These are phyloP conservation scores for Microtus montanus DNA, from an alignment of 2,113 vertebrate genomes.

Conservation along the genomic window DNA sequence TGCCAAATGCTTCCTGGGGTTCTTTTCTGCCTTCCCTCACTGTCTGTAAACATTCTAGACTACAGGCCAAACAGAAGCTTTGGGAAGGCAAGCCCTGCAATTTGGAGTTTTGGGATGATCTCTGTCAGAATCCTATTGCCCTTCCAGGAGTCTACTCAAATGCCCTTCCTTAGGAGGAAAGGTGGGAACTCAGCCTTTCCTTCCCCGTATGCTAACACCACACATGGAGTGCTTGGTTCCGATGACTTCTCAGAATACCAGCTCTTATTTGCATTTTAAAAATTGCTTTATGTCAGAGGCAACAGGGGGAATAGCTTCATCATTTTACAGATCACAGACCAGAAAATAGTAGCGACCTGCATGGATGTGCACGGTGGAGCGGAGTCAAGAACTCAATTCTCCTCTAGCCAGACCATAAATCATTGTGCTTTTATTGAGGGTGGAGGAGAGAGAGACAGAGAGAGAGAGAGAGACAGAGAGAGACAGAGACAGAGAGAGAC, in stretches of 20 bases:
- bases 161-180: not conserved
- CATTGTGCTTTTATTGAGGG: not conserved
- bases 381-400: not conserved
- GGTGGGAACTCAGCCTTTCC: not conserved
- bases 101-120: not conserved
- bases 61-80: not conserved
- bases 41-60: not conserved
- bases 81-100: not conserved
- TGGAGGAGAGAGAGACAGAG: not conserved
- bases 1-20: conserved; percentile 8
- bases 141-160: conserved; percentile 1
- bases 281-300: conserved; percentile 12
- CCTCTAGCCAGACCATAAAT: not conserved
- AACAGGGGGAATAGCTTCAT: not conserved
- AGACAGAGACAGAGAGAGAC: not conserved
- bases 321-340: not conserved
- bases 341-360: not conserved
- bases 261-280: not conserved
- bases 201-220: not conserved
- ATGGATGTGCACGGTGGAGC: not conserved
- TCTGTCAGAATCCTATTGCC: not conserved
- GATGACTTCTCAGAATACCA: not conserved
- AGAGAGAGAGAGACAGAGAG: not conserved
- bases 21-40: not conserved
- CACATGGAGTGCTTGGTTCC: not conserved